Evolutionary conservation across 2,113 vertebrate genomes (phyloP).

Genomic region (Nanorana parkeri): DNA sequence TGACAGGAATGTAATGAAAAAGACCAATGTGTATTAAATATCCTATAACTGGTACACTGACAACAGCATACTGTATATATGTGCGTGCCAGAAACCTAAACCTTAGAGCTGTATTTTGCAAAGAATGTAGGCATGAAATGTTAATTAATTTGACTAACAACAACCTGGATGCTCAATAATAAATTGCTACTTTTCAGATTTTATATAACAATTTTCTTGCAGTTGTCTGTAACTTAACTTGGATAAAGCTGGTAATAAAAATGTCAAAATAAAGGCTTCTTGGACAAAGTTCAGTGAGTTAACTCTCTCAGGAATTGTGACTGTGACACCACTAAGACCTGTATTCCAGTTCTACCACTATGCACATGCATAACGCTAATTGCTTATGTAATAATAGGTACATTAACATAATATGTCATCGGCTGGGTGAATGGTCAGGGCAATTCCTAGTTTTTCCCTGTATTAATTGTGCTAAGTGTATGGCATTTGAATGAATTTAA

Average conservation of each 20-base stretch:
- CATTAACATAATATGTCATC: conserved; percentile 64
- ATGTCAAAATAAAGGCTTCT: conserved; percentile 44
- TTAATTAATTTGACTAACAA: conserved; percentile 24
- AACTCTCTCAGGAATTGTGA: conserved; percentile 33
- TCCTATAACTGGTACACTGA: no score
- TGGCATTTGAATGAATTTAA: conserved; percentile 62
- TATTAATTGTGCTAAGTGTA: conserved; percentile 60
- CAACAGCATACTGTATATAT: no score
- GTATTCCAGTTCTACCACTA: conserved; percentile 50
- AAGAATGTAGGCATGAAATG: background rate
- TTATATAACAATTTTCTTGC: conserved; percentile 15
- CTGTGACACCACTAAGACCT: conserved; percentile 47
- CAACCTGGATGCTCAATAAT: conserved; percentile 20
- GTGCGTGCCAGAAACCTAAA: no score
- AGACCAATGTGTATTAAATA: no score
- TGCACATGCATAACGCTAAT: conserved; percentile 59
- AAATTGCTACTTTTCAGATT: conserved; percentile 34
- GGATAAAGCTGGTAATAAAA: conserved; percentile 43
- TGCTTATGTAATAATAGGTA: conserved; percentile 56
- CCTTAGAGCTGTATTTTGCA: no score
- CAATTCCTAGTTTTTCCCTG: conserved; percentile 59
- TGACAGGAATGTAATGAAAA: no score
- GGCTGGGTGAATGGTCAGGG: conserved; percentile 56
- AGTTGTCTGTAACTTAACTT: conserved; percentile 32
- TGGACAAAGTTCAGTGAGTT: conserved; percentile 28